Evolutionary conservation across 1,140 invertebrate genomes (phyloP).

Genomic region (Habropoda laboriosa): DNA sequence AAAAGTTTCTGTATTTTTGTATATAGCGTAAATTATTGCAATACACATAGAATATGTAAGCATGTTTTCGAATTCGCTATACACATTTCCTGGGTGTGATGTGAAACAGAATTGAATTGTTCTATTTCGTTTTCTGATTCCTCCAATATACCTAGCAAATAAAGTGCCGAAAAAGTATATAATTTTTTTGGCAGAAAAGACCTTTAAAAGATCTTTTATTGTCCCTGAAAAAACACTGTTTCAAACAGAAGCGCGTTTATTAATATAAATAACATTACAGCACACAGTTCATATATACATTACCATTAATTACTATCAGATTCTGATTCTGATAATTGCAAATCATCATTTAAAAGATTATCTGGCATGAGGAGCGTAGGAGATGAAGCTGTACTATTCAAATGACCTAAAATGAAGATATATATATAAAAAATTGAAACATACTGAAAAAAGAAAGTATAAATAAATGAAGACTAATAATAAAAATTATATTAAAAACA

Average conservation of each 20-base stretch:
- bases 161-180: background rate
- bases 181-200: background rate
- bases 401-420: constrained; percentile 72
- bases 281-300: constrained; percentile 1
- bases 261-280: background rate
- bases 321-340: constrained; percentile 89
- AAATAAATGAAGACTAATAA: constrained; percentile 23
- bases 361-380: constrained; percentile 80
- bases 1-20: background rate
- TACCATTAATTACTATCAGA: constrained; percentile 83
- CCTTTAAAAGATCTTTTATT: background rate
- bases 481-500: constrained; percentile 40
- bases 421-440: background rate
- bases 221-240: constrained; percentile 4
- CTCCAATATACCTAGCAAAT: background rate
- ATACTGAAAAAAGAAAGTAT: background rate
- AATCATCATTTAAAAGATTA: constrained; percentile 87
- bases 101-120: background rate
- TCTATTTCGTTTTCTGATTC: background rate
- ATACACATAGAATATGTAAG: constrained; percentile 7
- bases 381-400: constrained; percentile 74
- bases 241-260: background rate
- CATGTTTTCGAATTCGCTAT: background rate
- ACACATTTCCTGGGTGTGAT: background rate
- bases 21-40: constrained; percentile 5